Percentiles rank a stretch among this genome's conserved stretches.
Conservation (phyloP, 2,888 invertebrate species). For the Oeneis ivallda region DNA sequence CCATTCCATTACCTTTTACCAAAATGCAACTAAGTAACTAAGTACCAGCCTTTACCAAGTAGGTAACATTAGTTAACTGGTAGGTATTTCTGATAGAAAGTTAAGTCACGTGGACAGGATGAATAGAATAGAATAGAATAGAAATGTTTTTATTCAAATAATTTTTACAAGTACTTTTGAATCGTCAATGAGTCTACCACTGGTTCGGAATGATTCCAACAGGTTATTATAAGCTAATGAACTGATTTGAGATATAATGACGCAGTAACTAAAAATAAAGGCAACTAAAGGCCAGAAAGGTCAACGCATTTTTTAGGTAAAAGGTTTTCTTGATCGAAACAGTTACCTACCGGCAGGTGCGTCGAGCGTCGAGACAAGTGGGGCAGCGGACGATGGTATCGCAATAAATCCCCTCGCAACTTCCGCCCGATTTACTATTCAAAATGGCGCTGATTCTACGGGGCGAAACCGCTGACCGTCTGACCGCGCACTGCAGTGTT, state of each 20-base stretch:
- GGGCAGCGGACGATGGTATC: constrained; percentile 59
- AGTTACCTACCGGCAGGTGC: constrained; percentile 50
- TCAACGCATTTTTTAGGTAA: neutral
- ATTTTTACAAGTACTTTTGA: too few species aligned
- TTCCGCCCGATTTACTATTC: constrained; percentile 62
- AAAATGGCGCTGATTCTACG: constrained; percentile 50
- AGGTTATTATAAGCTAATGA: neutral
- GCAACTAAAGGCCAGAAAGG: too few species aligned
- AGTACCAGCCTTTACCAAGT: too few species aligned
- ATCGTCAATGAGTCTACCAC: too few species aligned
- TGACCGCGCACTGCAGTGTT: neutral
- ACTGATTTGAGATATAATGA: neutral
- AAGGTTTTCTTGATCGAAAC: constrained; percentile 13
- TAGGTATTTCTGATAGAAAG: too few species aligned
- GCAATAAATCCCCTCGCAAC: constrained; percentile 61
- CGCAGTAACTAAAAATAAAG: too few species aligned
- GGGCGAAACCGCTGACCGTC: constrained; percentile 27
- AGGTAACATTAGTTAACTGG: too few species aligned
- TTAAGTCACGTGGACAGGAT: neutral
- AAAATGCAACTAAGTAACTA: too few species aligned
- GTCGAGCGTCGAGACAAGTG: constrained; percentile 60
- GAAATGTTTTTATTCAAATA: too few species aligned
- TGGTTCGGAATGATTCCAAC: too few species aligned
- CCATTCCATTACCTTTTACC: neutral
- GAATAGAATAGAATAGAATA: too few species aligned